These are phyloP conservation scores for Aulostomus chinensis DNA, from an alignment of 2,797 vertebrate species.

Conservation along the genomic window DNA sequence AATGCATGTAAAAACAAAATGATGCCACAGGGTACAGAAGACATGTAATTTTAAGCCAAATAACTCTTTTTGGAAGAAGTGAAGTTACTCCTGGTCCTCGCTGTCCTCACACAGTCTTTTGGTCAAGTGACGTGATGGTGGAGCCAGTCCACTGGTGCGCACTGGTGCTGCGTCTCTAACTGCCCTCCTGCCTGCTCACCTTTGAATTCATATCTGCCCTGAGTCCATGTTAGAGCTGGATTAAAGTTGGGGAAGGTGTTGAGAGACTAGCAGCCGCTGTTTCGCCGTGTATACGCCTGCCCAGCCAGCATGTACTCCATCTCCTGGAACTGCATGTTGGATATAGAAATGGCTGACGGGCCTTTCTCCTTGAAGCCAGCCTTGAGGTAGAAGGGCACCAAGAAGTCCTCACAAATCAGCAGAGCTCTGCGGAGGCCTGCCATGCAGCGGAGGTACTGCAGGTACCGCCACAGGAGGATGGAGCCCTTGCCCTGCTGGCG, in stretches of 20 bases:
- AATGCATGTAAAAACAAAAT: neutral
- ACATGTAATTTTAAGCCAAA: too few relatives aligned
- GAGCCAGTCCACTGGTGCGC: conserved; percentile 21
- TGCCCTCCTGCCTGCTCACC: conserved; percentile 18
- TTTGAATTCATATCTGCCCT: conserved; percentile 21
- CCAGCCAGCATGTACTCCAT: conserved; percentile 78
- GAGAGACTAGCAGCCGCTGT: conserved; percentile 76
- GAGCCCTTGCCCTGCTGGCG: conserved; percentile 85
- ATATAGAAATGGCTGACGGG: conserved; percentile 72
- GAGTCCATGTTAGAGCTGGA: conserved; percentile 40
- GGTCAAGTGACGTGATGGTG: conserved; percentile 4
- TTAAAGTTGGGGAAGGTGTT: neutral
- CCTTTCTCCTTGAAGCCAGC: conserved; percentile 82
- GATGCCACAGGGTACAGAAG: too few relatives aligned
- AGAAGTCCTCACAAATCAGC: conserved; percentile 82
- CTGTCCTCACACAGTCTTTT: neutral
- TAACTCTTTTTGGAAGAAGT: too few relatives aligned
- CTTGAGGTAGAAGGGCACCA: conserved; percentile 81
- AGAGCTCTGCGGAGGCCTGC: conserved; percentile 73
- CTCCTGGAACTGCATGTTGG: conserved; percentile 76
- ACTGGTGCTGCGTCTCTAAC: conserved; percentile 8
- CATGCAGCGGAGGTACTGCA: conserved; percentile 81
- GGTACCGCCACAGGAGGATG: conserved; percentile 83
- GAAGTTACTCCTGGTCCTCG: too few relatives aligned
- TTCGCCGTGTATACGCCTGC: conserved; percentile 75